Conservation (phyloP, 2,888 invertebrate genomes). For the Alviniconcha strummeri region DNA sequence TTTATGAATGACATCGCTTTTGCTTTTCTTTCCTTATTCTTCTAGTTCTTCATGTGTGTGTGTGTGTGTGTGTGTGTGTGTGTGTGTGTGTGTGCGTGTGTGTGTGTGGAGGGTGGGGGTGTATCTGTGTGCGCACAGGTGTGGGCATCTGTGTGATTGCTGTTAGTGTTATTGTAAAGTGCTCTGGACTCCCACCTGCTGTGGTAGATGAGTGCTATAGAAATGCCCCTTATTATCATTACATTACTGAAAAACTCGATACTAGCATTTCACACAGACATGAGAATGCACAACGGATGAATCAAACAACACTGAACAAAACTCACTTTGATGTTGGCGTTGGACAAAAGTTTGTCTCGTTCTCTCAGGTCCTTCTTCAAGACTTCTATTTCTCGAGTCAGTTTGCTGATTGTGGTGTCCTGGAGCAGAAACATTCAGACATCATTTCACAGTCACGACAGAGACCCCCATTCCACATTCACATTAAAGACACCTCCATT, state of each 20-base stretch:
- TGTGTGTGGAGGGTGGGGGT: neutral
- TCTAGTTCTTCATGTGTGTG: neutral
- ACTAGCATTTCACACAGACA: too few relatives aligned
- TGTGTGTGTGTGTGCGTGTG: neutral
- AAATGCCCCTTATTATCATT: too few relatives aligned
- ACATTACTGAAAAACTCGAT: too few relatives aligned
- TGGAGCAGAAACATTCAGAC: slow-evolving; percentile 41
- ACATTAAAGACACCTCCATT: too few relatives aligned
- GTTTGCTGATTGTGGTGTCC: slow-evolving; percentile 70
- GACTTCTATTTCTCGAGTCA: slow-evolving; percentile 70
- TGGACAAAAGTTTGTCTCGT: slow-evolving; percentile 63
- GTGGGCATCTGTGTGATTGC: neutral
- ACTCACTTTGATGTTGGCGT: slow-evolving; percentile 54
- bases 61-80: neutral
- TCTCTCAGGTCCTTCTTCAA: slow-evolving; percentile 69
- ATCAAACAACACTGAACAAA: too few relatives aligned
- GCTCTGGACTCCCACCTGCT: too few relatives aligned
- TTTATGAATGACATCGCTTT: neutral
- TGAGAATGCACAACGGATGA: too few relatives aligned
- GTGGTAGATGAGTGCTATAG: too few relatives aligned
- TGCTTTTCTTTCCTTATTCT: neutral
- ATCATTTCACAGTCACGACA: too few relatives aligned
- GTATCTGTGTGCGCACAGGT: neutral
- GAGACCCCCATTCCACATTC: too few relatives aligned
- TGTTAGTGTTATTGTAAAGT: too few relatives aligned